Evolutionary conservation across 2,888 invertebrate genomes (phyloP).

Genomic region (Coelinius sp.): DNA sequence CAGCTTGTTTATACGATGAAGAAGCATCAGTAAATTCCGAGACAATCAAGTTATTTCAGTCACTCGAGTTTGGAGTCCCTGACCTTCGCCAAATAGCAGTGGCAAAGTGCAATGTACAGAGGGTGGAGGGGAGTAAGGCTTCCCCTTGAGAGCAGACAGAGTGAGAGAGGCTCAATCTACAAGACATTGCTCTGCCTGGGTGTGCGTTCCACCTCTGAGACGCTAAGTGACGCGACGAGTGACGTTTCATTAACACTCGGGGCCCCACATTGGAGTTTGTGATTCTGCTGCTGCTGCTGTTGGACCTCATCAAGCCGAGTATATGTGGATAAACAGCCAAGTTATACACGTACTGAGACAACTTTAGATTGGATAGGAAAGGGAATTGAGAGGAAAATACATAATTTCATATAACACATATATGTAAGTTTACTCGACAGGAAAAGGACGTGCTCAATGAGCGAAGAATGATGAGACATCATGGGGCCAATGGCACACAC

Average conservation of each 20-base stretch:
- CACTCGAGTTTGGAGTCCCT: slow-evolving; percentile 43
- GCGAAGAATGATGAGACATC: slow-evolving; percentile 25
- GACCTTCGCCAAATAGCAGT: slow-evolving; percentile 50
- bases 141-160: not conserved
- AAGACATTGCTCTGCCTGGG: slow-evolving; percentile 46
- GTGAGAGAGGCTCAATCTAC: not conserved
- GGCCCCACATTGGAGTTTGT: slow-evolving; percentile 28
- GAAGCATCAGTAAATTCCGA: not conserved
- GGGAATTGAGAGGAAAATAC: not conserved
- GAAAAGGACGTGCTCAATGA: slow-evolving; percentile 43
- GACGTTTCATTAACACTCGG: slow-evolving; percentile 62
- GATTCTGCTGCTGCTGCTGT: slow-evolving; percentile 10
- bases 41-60: slow-evolving; percentile 49
- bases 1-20: not conserved
- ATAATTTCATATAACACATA: not conserved
- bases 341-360: not conserved
- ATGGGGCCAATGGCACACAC: slow-evolving; percentile 41
- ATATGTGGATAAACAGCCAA: not conserved
- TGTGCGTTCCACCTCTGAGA: slow-evolving; percentile 49
- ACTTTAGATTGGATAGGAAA: slow-evolving; percentile 28
- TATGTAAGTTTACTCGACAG: slow-evolving; percentile 37
- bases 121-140: not conserved
- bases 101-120: slow-evolving; percentile 40
- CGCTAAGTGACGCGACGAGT: slow-evolving; percentile 60
- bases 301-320: not conserved